Base-by-base conservation (phyloP, 2,797 vertebrate species). In the Gymnodraco acuticeps region DNA sequence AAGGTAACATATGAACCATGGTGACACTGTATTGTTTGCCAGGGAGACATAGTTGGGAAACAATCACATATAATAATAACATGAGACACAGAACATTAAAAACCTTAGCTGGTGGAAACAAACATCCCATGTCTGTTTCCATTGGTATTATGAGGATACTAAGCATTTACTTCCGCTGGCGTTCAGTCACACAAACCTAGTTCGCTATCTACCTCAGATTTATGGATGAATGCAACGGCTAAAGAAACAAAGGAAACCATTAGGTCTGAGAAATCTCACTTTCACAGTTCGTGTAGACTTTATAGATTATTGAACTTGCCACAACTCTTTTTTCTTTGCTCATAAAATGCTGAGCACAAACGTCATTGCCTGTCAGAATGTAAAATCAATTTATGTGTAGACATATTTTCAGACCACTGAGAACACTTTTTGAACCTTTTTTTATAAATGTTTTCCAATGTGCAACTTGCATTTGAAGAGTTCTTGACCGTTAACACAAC, bases 1-100 rank as follows among this genome's bases (percentile, higher is more conserved):
- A 92, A 88, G 91, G 91, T 81, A 90, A 83, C 47, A 79, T 46
- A 69, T 75, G 73, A 83, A 85, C 75, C 65, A 7, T 70, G 41
- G 83, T 61, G 83, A 87, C 81, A 60, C 43, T 72, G 47, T 67
- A 56, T 83, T 81, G 77, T 76, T 82, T 65, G 63, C 69, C 73
- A 73, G 71, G 81, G 77, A 85, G 53, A 76, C 61, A 58, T 46
- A 33, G 81, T 83, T 80, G 64, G 27, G 42, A 59, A 88, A 80
- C 79, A 66, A 42, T 76, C 58, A 50, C 31, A 55, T 71, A 67
- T 66, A 73, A 62, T 64, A 87, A 76, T 76, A 70, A 69, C 13
- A 3, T 38, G 56, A 55, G 80, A 81, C 58, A 42, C 51, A 68
- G 60, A 85, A 90, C 66, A 62, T n/a, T 71, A 76, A 76, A 83